These are phyloP conservation scores for Luperina nickerlii DNA, from an alignment of 2,888 invertebrate species.

Conservation along the genomic window DNA sequence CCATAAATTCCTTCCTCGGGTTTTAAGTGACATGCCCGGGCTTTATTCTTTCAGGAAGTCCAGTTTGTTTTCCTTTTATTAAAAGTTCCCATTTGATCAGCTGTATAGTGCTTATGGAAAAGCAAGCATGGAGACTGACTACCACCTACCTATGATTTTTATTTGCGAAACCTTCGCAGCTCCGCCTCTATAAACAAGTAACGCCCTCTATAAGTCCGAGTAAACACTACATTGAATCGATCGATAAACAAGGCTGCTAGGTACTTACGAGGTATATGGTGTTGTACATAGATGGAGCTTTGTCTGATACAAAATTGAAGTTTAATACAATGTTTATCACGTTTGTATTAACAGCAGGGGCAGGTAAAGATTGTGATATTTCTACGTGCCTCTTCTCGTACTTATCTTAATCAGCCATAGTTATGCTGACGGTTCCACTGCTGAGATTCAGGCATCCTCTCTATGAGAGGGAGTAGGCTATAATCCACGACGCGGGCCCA, in stretches of 20 bases:
- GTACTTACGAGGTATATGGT: neutral
- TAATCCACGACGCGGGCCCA: too few species aligned
- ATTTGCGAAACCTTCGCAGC: neutral
- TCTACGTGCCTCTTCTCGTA: neutral
- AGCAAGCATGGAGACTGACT: neutral
- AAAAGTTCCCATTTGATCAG: neutral
- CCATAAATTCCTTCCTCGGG: neutral
- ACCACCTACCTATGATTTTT: neutral
- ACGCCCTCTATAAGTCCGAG: constrained; percentile 21
- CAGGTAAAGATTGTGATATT: neutral
- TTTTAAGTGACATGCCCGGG: neutral
- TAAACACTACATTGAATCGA: neutral
- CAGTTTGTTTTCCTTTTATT: neutral
- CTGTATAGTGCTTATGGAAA: neutral
- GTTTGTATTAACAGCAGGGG: neutral
- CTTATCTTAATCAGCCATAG: too few species aligned
- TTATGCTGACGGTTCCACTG: neutral
- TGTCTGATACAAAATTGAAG: neutral
- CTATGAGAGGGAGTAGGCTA: too few species aligned
- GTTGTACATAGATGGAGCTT: constrained; percentile 24
- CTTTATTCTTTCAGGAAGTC: neutral
- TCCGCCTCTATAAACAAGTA: neutral
- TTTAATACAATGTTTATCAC: neutral
- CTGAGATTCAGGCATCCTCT: neutral
- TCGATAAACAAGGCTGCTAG: neutral